These are phyloP conservation scores for Cordilura impudica DNA, from an alignment of 2,888 invertebrate genomes.

Conservation along the genomic window DNA sequence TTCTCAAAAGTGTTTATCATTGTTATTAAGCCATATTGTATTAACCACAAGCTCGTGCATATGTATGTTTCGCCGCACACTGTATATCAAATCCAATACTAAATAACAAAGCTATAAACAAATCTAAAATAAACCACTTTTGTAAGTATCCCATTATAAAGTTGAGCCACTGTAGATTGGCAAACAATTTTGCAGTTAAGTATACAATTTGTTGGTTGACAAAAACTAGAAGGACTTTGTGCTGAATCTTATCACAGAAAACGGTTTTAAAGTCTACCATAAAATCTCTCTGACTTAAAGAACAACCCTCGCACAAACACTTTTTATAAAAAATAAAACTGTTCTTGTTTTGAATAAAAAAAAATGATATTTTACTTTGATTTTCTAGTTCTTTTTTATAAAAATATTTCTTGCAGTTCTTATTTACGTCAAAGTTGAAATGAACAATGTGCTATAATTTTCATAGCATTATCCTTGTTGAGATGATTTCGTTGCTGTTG, in stretches of 20 bases:
- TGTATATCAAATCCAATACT: too few relatives aligned
- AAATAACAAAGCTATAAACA: too few relatives aligned
- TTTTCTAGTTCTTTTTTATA: conserved; percentile 16
- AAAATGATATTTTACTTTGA: conserved; percentile 12
- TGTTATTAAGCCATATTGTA: too few relatives aligned
- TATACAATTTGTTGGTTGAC: too few relatives aligned
- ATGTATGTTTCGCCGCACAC: too few relatives aligned
- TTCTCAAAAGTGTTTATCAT: too few relatives aligned
- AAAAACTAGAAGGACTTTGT: too few relatives aligned
- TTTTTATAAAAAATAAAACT: conserved; percentile 18
- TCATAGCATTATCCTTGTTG: conserved; percentile 22
- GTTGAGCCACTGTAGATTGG: too few relatives aligned
- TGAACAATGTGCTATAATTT: conserved; percentile 37
- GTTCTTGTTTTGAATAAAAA: conserved; percentile 21
- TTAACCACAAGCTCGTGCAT: too few relatives aligned
- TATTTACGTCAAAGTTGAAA: conserved; percentile 45
- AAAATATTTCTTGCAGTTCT: conserved; percentile 8
- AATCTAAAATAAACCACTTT: too few relatives aligned
- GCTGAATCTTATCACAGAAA: not conserved
- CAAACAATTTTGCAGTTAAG: too few relatives aligned
- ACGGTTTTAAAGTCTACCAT: not conserved
- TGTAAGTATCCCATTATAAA: too few relatives aligned
- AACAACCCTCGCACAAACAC: conserved; percentile 33
- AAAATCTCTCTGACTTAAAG: conserved; percentile 19
- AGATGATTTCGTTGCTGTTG: conserved; percentile 24